These are phyloP conservation scores for Noctua pronuba DNA, from an alignment of 2,888 invertebrate species.

Conservation along the genomic window DNA sequence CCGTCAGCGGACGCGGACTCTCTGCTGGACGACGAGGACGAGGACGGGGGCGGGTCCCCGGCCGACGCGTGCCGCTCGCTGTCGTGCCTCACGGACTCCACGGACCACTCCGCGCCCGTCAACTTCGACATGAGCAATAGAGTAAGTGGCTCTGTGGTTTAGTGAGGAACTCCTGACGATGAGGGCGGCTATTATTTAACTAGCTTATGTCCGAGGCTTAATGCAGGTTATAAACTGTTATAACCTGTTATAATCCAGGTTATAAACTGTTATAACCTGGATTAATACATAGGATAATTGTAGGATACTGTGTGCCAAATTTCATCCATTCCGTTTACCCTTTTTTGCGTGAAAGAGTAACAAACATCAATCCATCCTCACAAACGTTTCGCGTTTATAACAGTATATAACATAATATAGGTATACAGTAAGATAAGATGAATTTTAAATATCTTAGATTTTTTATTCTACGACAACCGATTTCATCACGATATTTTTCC, in stretches of 20 bases:
- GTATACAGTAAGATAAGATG: too few relatives aligned
- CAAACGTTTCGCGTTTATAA: too few relatives aligned
- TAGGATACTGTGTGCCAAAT: not conserved
- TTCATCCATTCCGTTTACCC: not conserved
- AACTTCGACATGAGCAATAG: slow-evolving; percentile 98
- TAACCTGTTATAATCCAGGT: too few relatives aligned
- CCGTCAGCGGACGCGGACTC: slow-evolving; percentile 90
- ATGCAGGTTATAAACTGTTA: too few relatives aligned
- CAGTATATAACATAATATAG: too few relatives aligned
- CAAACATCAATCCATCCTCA: too few relatives aligned
- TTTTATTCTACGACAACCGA: too few relatives aligned
- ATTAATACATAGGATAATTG: too few relatives aligned
- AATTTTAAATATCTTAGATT: not conserved
- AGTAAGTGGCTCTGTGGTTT: slow-evolving; percentile 80
- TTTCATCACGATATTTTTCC: not conserved
- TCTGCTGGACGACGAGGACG: slow-evolving; percentile 86
- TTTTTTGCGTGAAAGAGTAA: too few relatives aligned
- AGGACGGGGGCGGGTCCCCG: slow-evolving; percentile 81
- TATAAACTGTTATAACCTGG: too few relatives aligned
- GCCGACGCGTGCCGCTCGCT: slow-evolving; percentile 95
- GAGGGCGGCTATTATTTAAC: not conserved
- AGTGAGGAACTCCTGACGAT: not conserved
- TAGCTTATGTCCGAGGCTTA: not conserved
- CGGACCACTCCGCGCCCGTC: slow-evolving; percentile 97
- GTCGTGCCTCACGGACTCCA: slow-evolving; percentile 96